Evolutionary conservation across 2,888 invertebrate species (phyloP).

Genomic region (Limnephilus rhombicus): DNA sequence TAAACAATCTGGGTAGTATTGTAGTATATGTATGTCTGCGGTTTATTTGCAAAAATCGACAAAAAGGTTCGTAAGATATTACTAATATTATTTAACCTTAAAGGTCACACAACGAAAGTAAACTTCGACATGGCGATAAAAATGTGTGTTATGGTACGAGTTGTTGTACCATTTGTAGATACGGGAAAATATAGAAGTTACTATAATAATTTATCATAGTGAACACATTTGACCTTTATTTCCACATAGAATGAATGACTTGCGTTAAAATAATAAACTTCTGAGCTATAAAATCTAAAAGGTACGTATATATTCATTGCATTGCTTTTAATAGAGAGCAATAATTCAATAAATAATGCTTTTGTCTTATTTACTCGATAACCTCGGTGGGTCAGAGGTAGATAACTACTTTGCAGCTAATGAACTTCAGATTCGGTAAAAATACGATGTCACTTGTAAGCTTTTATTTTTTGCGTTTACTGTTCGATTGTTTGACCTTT

Average conservation of each 20-base stretch:
- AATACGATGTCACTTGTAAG: background rate
- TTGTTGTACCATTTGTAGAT: background rate
- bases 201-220: background rate
- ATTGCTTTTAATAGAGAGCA: background rate
- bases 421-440: background rate
- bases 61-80: background rate
- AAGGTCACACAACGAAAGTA: background rate
- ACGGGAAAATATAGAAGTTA: constrained; percentile 5
- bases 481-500: background rate
- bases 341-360: background rate
- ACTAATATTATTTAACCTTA: background rate
- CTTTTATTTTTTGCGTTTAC: background rate
- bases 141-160: background rate
- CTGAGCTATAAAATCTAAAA: background rate
- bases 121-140: background rate
- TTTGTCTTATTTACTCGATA: background rate
- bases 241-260: constrained; percentile 4
- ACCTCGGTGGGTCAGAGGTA: background rate
- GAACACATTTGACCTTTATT: constrained; percentile 19
- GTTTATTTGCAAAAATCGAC: background rate
- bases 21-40: background rate
- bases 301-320: background rate
- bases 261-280: constrained; percentile 6
- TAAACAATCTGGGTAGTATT: too few species aligned
- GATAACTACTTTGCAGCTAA: background rate